A percentile compares a stretch with the other conserved stretches of the same genome.
phyloP scores from a whole-genome alignment of 2,888 invertebrate species.

The Tuberolachnus salignus region DNA sequence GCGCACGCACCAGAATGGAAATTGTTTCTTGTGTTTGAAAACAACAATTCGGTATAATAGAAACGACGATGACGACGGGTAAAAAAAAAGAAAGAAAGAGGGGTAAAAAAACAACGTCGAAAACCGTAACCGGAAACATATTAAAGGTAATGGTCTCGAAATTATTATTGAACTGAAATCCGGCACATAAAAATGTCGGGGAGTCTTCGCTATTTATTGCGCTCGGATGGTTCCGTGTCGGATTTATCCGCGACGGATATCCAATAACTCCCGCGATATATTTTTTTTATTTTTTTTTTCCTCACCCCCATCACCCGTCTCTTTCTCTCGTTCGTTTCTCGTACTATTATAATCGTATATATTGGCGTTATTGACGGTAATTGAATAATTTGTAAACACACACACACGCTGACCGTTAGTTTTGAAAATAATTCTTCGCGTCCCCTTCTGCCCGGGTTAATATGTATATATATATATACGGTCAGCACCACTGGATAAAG shows the following conservation, averaged over 20 bases:
- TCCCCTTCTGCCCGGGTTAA: neutral
- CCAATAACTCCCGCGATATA: constrained; percentile 46
- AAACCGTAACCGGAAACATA: constrained; percentile 56
- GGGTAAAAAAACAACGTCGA: constrained; percentile 35
- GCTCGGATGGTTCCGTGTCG: constrained; percentile 46
- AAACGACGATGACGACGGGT: neutral
- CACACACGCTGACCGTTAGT: constrained; percentile 11
- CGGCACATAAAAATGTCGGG: constrained; percentile 55
- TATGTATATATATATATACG: neutral
- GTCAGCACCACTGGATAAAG: neutral
- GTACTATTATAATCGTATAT: neutral
- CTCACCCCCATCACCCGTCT: too few relatives aligned
- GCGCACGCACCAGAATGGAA: neutral
- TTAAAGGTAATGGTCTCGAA: constrained; percentile 57
- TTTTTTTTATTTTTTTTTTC: neutral
- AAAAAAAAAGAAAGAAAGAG: constrained; percentile 3
- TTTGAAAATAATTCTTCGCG: constrained; percentile 24
- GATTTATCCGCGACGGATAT: constrained; percentile 48
- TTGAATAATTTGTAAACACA: constrained; percentile 42
- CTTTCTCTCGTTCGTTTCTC: neutral
- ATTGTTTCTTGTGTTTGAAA: constrained; percentile 41
- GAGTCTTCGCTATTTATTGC: constrained; percentile 55
- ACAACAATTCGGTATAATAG: neutral
- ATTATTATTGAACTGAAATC: constrained; percentile 56
- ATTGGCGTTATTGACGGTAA: constrained; percentile 35